Base-by-base conservation (phyloP, 1,140 invertebrate genomes). In the Armadillidium nasatum region DNA sequence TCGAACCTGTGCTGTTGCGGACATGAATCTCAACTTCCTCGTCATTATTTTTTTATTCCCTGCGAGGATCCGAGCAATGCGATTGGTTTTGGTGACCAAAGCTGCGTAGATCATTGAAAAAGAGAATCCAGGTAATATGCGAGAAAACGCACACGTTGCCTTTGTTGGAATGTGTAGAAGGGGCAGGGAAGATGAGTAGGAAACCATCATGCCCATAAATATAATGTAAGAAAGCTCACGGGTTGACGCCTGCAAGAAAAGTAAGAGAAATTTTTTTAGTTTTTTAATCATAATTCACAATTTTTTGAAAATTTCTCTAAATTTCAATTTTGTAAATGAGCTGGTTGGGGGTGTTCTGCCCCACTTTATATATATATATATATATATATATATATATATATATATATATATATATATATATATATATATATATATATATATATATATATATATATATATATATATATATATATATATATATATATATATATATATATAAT, bases 41-140 rank as follows among this genome's bases (percentile, higher is more conserved):
- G 90, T 93, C 66, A 93, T 90, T 75, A 93, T 92, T 82, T 93
- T 93, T 83, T 93, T 94, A 70, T 90, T 92, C 0, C 92, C 91
- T 11, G 92, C 91, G 46, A 95, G 86, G 80, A 94, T 94, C 19
- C 93, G 84, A 0, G 92, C 92, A 50, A 95, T 95, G 71, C 93
- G 86, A 84, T 95, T 94, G 0, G 93, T 95, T 87, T 94, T 94
- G 4, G 92, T 94, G 4, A 94, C 87, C 13, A 95, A 84, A 7
- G 92, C 90, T 0, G 91, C 91, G 83, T 94, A 95, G 78, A 94
- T 93, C 85, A 94, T 90, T 0, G 92, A 89, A 82, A 95, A 94
- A 60, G 90, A 90, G 60, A 94, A 86, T 4, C 91, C 91, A 0
- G 92, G 15, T 89, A 80, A 67, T 10, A 80, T 22, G 0, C 79